Evolutionary conservation across 2,888 invertebrate genomes (phyloP), one percentile per base, ranked within the genome.

Genomic region (Nemurella pictetii): DNA sequence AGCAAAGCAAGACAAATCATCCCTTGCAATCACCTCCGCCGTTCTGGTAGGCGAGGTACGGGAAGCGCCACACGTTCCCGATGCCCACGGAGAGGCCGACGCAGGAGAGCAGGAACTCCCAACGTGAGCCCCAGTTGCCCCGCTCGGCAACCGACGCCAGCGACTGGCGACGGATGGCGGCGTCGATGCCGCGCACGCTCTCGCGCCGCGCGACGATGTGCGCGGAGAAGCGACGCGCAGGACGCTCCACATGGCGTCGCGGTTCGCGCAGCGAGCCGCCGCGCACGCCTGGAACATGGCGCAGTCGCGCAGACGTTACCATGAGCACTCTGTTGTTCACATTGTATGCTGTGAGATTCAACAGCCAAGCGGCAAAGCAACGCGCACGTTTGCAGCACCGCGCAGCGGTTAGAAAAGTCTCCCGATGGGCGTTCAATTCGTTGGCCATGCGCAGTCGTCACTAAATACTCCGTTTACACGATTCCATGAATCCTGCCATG

Each of bases 21-120:
- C 20, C 20, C 55, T 55, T 78, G n/a, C 0, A 90, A 91, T 90
- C 89, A 95, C 96, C 96, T 89, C 96, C 96, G 25, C 96, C 96
- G 90, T 96, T 96, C 89, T 95, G 93, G 89, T 96, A 96, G 89
- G 96, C 96, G 85, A 96, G 91, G 89, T 96, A 97, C 0, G 96
- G 97, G 90, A 97, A 97, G 87, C 96, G 92, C 95, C 96, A 96
- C 20, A 97, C 94, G 89, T 96, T 97, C 85, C 96, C 96, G 86
- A 96, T 94, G 80, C 96, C 96, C 83, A 97, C 95, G 4, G 96
- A 96, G 88, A 96, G 96, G 32, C 96, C 96, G 83, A 96, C 93
- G 88, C 96, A 95, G 72, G 96, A 95, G 85, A 97, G 91, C 74
- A 97, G 90, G 89, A 96, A 97, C 90, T 96, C 96, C 30, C 90